Base-by-base conservation (phyloP, 2,797 vertebrate genomes). In the Pseudomugil gertrudae region DNA sequence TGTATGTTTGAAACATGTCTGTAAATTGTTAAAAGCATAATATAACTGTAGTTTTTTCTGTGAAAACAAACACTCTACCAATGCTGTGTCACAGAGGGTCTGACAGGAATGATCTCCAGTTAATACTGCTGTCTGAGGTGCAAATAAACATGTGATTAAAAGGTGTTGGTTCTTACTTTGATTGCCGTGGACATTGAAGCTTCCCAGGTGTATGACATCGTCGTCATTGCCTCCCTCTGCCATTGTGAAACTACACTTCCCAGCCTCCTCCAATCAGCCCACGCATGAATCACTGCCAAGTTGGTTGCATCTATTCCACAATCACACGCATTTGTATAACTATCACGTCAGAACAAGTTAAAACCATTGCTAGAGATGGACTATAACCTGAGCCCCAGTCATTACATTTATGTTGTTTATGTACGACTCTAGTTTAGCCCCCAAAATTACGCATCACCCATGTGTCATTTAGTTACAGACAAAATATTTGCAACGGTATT, bases 161-260 rank as follows among this genome's bases (percentile, higher is more conserved):
- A 8, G 26, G 17, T 7, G 13, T 27, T 14, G 11, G 14, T 9
- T 38, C 79, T 64, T 84, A 97, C 97, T 95, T 93, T 95, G 94
- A 63, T 95, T 94, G 57, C 94, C 92, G 85, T 95, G 96, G 75
- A 92, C 88, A 57, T 90, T 94, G 90, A 98, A 97, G 85, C 92
- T 96, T 78, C 90, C 95, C 87, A 96, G 86, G 83, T 95, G 95
- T 89, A 96, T 95, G 9, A 95, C 95, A 27, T 96, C 96, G 35
- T 96, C 94, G 56, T 95, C 95, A 59, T 90, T 93, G 71, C 85
- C 91, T 86, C 93, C 91, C 79, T 97, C 95, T 88, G 95, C 96
- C 96, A 98, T 98, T 76, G 90, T 95, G 80, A 89, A 85, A 77
- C 51, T 69, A 86, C 88, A 71, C 35, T 79, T 57, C 70, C 73